These are phyloP conservation scores for Cossypha caffra DNA, from an alignment of 2,797 vertebrate genomes.

Conservation along the genomic window DNA sequence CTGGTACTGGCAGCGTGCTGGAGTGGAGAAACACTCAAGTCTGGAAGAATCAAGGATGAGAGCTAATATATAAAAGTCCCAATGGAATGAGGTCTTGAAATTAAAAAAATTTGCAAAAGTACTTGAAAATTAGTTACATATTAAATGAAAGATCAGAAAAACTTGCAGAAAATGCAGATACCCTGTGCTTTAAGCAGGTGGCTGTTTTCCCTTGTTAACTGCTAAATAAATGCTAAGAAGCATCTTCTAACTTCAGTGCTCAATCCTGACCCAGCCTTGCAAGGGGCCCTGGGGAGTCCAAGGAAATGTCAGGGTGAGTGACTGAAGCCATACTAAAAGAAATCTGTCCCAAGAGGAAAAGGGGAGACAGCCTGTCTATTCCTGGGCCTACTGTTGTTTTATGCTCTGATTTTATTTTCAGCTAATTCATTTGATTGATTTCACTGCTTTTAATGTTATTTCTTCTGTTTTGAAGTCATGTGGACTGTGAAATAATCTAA, in stretches of 20 bases:
- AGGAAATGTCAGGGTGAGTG: constrained; percentile 18
- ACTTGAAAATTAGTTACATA: neutral
- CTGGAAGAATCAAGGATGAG: neutral
- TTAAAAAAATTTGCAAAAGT: neutral
- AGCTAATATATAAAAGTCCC: neutral
- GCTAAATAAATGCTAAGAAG: neutral
- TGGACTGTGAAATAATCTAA: constrained; percentile 1
- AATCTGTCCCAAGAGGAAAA: constrained; percentile 25
- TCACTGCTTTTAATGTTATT: constrained; percentile 47
- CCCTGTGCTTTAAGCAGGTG: neutral
- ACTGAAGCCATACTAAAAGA: constrained; percentile 24
- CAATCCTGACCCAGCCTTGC: neutral
- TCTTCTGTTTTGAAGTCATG: constrained; percentile 36
- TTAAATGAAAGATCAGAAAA: neutral
- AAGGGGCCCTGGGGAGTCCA: neutral
- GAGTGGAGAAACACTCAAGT: neutral
- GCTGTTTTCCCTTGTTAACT: neutral
- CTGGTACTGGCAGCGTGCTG: neutral
- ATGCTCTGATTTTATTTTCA: constrained; percentile 46
- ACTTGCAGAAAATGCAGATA: neutral
- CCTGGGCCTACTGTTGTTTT: constrained; percentile 27
- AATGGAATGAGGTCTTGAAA: neutral
- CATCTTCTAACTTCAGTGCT: neutral
- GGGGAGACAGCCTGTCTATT: constrained; percentile 45
- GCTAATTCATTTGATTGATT: constrained; percentile 62